Base-by-base conservation (phyloP, 2,797 vertebrate genomes). In the Leptoclinus maculatus region DNA sequence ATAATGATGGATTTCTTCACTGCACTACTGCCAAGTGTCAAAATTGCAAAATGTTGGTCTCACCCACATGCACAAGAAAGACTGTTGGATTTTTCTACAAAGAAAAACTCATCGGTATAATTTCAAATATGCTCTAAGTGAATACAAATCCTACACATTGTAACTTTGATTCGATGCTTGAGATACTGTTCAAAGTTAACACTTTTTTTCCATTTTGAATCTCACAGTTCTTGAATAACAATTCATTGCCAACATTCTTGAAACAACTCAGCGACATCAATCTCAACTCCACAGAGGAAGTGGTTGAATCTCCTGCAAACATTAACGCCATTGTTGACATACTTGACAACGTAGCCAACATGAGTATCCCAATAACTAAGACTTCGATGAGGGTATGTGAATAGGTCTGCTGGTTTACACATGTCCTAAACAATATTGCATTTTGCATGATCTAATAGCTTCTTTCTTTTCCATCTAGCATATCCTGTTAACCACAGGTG, bases 241-340 rank as follows among this genome's bases (percentile, higher is more conserved):
- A 3, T 23, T 19, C 23, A 1, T 80, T 96, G 79, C 93, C 94
- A 9, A 3, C 0, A 0, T 87, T 96, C 87, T 77, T 97, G 56
- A 1, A 4, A 0, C 0, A 41, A 0, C 86, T 93, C 17, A 68
- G 60, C 0, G 0, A 14, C 0, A 11, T 41, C 23, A 80, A 87
- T 11, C 0, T 0, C 2, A 23, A 17, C 4, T 0, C 54, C 0
- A 10, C 7, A 0, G 0, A 8, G 0, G 0, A 16, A 2, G 74
- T 91, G 29, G 49, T 59, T 47, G 9, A 3, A 1, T 93, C 92
- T 38, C 9, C 93, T 34, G 89, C 90, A 71, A 93, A 91, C 66
- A 67, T 97, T 27, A 75, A 58, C 0, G 90, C 95, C 29, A 63
- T 95, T 1, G 82, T 97, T 70, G 32, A 2, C 2, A 96, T 97